Conservation (phyloP, 2,113 vertebrate species). For the Dolichallabes microphthalmus region DNA sequence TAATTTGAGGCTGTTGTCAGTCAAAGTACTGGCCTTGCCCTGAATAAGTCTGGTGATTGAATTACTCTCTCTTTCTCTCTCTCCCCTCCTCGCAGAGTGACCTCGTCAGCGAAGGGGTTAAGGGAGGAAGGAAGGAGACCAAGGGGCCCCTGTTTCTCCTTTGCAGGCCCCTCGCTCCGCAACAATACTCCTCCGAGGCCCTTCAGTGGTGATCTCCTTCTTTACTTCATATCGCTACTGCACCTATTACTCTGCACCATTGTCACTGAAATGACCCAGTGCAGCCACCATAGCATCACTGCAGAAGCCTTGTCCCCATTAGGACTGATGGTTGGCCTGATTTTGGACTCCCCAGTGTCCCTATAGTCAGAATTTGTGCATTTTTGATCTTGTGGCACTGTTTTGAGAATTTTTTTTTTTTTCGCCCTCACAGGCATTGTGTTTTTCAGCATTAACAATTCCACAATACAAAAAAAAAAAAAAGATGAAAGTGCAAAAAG, state of each 20-base stretch:
- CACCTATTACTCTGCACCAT: slow-evolving; percentile 40
- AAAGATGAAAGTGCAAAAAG: slow-evolving; percentile 37
- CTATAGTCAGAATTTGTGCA: slow-evolving; percentile 49
- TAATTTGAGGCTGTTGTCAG: slow-evolving; percentile 56
- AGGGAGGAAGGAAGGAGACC: slow-evolving; percentile 46
- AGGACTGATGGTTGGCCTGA: slow-evolving; percentile 52
- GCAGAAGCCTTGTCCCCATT: slow-evolving; percentile 50
- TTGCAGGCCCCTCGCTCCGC: slow-evolving; percentile 27
- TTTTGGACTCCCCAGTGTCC: slow-evolving; percentile 46
- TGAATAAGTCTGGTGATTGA: slow-evolving; percentile 58
- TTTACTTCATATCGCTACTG: slow-evolving; percentile 29
- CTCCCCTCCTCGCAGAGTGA: slow-evolving; percentile 47
- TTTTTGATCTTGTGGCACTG: slow-evolving; percentile 49
- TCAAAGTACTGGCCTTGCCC: slow-evolving; percentile 46
- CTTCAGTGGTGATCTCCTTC: slow-evolving; percentile 14
- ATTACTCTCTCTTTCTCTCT: slow-evolving; percentile 50
- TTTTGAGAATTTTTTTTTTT: slow-evolving; percentile 21
- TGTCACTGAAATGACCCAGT: slow-evolving; percentile 45
- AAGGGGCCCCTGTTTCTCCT: slow-evolving; percentile 39
- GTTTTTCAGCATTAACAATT: slow-evolving; percentile 50
- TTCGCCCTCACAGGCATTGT: slow-evolving; percentile 51
- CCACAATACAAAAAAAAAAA: slow-evolving; percentile 51
- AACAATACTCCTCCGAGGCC: slow-evolving; percentile 37
- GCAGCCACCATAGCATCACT: slow-evolving; percentile 36
- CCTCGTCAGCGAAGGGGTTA: slow-evolving; percentile 51